These are phyloP conservation scores for Pipra filicauda DNA, from an alignment of 2,113 vertebrate genomes.

Conservation along the genomic window DNA sequence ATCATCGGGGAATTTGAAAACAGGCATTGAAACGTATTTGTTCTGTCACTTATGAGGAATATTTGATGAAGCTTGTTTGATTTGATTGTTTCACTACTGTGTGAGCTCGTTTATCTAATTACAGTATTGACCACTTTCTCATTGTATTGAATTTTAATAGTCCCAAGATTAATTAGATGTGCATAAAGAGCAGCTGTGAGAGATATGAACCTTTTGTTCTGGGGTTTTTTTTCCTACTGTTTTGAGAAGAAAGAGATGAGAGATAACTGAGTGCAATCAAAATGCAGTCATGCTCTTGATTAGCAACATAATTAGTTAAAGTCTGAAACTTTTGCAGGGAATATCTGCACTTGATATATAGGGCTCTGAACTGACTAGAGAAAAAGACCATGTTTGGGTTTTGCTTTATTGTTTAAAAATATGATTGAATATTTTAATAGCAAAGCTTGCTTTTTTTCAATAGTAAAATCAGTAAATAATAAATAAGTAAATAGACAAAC, in stretches of 20 bases:
- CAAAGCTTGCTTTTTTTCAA: not conserved
- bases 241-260: constrained; percentile 14
- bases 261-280: not conserved
- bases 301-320: constrained; percentile 10
- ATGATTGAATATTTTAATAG: not conserved
- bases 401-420: not conserved
- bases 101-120: constrained; percentile 39
- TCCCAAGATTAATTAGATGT: constrained; percentile 36
- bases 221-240: not conserved
- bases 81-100: constrained; percentile 37
- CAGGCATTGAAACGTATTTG: constrained; percentile 15
- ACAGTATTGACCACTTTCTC: constrained; percentile 28
- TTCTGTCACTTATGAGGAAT: constrained; percentile 37
- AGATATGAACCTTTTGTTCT: constrained; percentile 31
- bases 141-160: constrained; percentile 46
- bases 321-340: not conserved
- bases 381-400: not conserved
- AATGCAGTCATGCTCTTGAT: constrained; percentile 30
- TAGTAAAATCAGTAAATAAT: not conserved
- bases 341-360: not conserved
- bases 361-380: not conserved
- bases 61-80: constrained; percentile 53
- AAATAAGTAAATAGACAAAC: not conserved
- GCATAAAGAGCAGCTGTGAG: not conserved
- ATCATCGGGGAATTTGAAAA: not conserved